Percentiles rank a stretch among this genome's conserved stretches.
phyloP scores from a whole-genome alignment of 2,113 vertebrate genomes.

The Baryphthengus martii region DNA sequence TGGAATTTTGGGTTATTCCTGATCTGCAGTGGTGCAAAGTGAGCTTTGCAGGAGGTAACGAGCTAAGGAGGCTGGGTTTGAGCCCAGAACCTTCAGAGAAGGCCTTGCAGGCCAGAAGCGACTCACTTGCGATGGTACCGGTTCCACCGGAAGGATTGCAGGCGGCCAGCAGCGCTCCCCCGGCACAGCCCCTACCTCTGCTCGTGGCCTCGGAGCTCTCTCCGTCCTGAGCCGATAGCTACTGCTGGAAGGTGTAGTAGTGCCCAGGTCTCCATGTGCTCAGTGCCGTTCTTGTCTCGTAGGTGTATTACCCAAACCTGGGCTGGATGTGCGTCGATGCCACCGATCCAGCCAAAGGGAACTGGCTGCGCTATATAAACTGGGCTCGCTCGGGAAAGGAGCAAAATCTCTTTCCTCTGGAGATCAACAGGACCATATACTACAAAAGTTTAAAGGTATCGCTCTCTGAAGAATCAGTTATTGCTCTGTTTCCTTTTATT shows the following conservation, averaged over 20 bases:
- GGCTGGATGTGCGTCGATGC: conserved; percentile 97
- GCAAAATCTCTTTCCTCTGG: conserved; percentile 91
- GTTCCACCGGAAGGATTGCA: background rate
- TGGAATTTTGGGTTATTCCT: background rate
- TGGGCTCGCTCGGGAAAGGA: conserved; percentile 89
- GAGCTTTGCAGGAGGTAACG: background rate
- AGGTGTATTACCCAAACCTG: conserved; percentile 90
- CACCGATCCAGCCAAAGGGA: conserved; percentile 89
- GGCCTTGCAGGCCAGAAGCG: background rate
- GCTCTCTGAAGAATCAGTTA: background rate
- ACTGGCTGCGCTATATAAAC: conserved; percentile 92
- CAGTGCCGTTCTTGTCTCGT: background rate
- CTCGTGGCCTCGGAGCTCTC: fast-evolving
- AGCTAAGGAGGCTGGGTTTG: background rate
- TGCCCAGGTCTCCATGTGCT: too few relatives aligned
- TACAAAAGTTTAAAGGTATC: conserved; percentile 92
- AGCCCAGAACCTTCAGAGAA: background rate
- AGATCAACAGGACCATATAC: conserved; percentile 93
- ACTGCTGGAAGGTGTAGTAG: fast-evolving
- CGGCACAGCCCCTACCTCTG: background rate
- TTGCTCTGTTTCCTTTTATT: background rate
- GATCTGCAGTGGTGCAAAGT: background rate
- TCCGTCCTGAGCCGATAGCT: background rate
- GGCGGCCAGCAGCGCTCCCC: fast-evolving
- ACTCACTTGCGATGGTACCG: fast-evolving